A percentile compares a stretch with the other conserved stretches of the same genome.
phyloP scores from a whole-genome alignment of 2,888 invertebrate genomes.

The Trissonchulus latispiculum region DNA sequence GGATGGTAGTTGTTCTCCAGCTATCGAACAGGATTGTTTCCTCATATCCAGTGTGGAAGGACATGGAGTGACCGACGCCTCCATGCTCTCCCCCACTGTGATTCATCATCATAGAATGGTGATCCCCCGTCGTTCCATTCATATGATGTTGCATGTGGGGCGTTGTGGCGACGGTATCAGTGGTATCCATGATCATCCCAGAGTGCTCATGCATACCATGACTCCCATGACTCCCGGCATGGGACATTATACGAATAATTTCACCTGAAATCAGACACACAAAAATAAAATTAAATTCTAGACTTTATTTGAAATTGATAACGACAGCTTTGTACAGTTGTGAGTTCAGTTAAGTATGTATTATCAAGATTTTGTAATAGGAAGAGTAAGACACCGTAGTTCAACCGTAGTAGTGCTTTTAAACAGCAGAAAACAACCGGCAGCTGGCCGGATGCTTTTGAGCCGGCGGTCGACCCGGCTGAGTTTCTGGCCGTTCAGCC shows the following conservation, averaged over 20 bases:
- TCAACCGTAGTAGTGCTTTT: too few species aligned
- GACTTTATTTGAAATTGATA: too few species aligned
- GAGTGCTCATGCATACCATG: not conserved
- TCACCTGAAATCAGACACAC: not conserved
- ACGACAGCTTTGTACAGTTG: too few species aligned
- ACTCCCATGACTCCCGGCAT: not conserved
- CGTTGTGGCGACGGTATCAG: not conserved
- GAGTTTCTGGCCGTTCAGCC: too few species aligned
- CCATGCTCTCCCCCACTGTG: not conserved
- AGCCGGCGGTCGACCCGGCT: too few species aligned
- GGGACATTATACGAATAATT: not conserved
- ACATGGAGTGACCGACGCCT: not conserved
- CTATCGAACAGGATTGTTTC: not conserved
- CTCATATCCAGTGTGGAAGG: not conserved
- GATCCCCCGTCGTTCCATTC: not conserved
- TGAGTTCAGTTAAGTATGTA: too few species aligned
- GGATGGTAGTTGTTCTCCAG: not conserved
- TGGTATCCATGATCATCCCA: not conserved
- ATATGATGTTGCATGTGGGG: not conserved
- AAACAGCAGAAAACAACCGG: too few species aligned
- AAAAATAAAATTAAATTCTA: too few species aligned
- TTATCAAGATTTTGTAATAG: too few species aligned
- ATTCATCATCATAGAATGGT: too few species aligned
- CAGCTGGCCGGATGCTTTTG: too few species aligned
- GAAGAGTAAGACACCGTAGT: too few species aligned